phyloP scores from a whole-genome alignment of 92 coral and sea anemone genomes.

The Phymanthus crucifer region DNA sequence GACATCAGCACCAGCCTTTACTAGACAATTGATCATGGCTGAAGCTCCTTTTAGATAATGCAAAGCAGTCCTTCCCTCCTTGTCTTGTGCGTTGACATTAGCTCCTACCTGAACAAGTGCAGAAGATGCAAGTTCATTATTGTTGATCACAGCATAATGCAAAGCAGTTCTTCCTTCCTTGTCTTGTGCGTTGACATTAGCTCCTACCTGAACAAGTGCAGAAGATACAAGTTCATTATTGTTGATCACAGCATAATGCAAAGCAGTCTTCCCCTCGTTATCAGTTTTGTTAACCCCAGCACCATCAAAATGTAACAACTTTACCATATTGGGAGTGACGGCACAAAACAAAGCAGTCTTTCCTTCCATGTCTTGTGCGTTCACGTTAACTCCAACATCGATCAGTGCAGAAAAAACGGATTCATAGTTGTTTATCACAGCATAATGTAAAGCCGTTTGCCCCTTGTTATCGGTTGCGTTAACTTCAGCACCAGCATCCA shows the following conservation, averaged over 20 bases:
- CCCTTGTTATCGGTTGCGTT: too few species aligned
- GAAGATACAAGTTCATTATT: too few species aligned
- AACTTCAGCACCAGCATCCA: constrained; percentile 8
- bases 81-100: not conserved
- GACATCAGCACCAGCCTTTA: constrained; percentile 1
- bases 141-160: not conserved
- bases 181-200: not conserved
- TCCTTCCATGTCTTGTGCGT: not conserved
- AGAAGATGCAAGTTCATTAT: not conserved
- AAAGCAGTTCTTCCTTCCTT: not conserved
- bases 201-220: not conserved
- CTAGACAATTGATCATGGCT: not conserved
- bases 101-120: constrained; percentile 9
- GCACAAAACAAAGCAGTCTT: not conserved
- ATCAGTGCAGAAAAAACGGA: not conserved
- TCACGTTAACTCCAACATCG: not conserved
- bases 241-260: not conserved
- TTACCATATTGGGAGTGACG: not conserved
- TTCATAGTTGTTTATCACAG: not conserved
- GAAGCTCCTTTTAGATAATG: not conserved
- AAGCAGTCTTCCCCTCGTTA: not conserved
- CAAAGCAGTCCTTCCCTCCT: constrained; percentile 3
- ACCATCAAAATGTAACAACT: too few species aligned
- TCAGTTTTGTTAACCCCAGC: not conserved
- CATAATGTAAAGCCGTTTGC: not conserved